Conservation (phyloP, 2,888 invertebrate species). For the Notodonta dromedarius region DNA sequence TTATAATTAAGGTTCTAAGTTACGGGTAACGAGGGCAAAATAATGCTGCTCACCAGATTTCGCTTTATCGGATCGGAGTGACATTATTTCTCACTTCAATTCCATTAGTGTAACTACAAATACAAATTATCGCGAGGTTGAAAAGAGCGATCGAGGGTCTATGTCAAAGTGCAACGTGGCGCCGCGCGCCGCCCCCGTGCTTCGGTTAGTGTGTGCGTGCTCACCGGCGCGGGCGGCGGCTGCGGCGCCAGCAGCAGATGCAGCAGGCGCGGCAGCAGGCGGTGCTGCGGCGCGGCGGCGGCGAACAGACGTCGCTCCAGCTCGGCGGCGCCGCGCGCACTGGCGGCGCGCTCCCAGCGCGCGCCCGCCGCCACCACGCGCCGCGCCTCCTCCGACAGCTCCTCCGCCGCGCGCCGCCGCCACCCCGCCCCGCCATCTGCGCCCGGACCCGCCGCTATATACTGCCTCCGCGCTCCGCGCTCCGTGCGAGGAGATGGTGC, state of each 20-base stretch:
- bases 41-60: too few species aligned
- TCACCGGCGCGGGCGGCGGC: constrained; percentile 17
- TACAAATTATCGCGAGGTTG: too few species aligned
- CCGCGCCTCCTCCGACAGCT: constrained; percentile 61
- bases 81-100: background rate
- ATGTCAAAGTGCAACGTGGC: too few species aligned
- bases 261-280: constrained; percentile 76
- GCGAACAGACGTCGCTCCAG: constrained; percentile 74
- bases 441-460: too few species aligned
- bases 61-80: too few species aligned
- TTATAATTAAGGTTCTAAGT: too few species aligned
- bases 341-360: constrained; percentile 69
- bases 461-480: too few species aligned
- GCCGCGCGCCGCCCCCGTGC: too few species aligned
- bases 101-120: background rate
- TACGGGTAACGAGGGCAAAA: too few species aligned
- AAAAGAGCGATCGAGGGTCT: too few species aligned
- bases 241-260: constrained; percentile 61
- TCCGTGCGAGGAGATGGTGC: too few species aligned
- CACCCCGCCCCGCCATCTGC: too few species aligned
- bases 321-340: constrained; percentile 59
- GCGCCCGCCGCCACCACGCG: constrained; percentile 74
- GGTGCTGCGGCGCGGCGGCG: constrained; percentile 72
- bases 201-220: background rate
- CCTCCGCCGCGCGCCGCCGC: constrained; percentile 18